Evolutionary conservation across 2,797 vertebrate genomes (phyloP).

Genomic region (Propithecus deckenii): DNA sequence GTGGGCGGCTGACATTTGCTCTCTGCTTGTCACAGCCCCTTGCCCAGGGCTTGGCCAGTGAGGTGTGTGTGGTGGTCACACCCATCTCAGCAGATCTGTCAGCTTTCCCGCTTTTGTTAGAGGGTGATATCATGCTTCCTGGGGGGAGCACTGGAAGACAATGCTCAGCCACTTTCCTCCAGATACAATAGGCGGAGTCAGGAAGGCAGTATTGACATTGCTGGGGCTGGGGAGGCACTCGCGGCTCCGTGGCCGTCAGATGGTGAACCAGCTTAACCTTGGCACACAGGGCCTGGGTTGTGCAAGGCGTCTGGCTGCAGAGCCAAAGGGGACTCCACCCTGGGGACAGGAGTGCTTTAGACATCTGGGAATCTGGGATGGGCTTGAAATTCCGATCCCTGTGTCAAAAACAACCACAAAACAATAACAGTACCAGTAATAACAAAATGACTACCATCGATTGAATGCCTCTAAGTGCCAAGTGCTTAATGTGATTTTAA

Average conservation of each 20-base stretch:
- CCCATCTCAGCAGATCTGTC: slow-evolving; percentile 87
- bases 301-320: slow-evolving; percentile 74
- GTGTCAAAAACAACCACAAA: slow-evolving; percentile 56
- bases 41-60: slow-evolving; percentile 66
- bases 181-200: slow-evolving; percentile 87
- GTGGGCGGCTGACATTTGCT: not conserved
- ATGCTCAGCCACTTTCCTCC: slow-evolving; percentile 84
- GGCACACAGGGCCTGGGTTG: slow-evolving; percentile 43
- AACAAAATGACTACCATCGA: not conserved
- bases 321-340: slow-evolving; percentile 80
- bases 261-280: slow-evolving; percentile 81
- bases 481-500: slow-evolving; percentile 8
- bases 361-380: slow-evolving; percentile 71
- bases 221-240: slow-evolving; percentile 72
- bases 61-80: slow-evolving; percentile 84
- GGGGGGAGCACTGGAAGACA: slow-evolving; percentile 86
- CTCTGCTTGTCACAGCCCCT: slow-evolving; percentile 60
- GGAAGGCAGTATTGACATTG: slow-evolving; percentile 87
- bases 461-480: not conserved
- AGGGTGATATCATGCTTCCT: slow-evolving; percentile 90
- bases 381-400: slow-evolving; percentile 38
- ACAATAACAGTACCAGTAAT: slow-evolving; percentile 37
- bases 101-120: slow-evolving; percentile 90
- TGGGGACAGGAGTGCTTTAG: slow-evolving; percentile 72
- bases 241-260: slow-evolving; percentile 32